Conservation (phyloP, 2,113 vertebrate species). For the Helogale parvula region DNA sequence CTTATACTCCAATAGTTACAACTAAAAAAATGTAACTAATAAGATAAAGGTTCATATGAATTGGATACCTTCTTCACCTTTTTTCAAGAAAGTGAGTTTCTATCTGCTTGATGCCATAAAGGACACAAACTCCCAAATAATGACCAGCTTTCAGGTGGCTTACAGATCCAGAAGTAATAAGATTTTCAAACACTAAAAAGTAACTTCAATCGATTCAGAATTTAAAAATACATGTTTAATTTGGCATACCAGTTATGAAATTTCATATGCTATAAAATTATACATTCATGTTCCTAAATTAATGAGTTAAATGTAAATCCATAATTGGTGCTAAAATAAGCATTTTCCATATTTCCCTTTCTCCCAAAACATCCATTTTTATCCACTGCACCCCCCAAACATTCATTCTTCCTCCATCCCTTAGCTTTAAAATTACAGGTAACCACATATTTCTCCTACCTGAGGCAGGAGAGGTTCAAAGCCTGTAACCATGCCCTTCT, state of each 20-base stretch:
- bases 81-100: neutral
- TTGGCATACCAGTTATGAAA: conserved; percentile 20
- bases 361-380: neutral
- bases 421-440: neutral
- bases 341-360: neutral
- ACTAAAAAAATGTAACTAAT: neutral
- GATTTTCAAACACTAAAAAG: conserved; percentile 17
- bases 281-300: conserved; percentile 10
- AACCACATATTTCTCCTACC: neutral
- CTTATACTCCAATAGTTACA: neutral
- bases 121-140: neutral
- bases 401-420: neutral
- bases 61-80: neutral
- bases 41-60: neutral
- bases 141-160: neutral
- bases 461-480: neutral
- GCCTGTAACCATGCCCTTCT: neutral
- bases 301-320: conserved; percentile 8
- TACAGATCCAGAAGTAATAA: neutral
- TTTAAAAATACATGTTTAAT: conserved; percentile 18
- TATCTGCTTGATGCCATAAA: neutral
- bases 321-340: neutral
- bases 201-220: neutral
- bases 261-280: neutral
- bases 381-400: neutral